These are phyloP conservation scores for Argyrosomus regius DNA, from an alignment of 2,797 vertebrate species.

Conservation along the genomic window DNA sequence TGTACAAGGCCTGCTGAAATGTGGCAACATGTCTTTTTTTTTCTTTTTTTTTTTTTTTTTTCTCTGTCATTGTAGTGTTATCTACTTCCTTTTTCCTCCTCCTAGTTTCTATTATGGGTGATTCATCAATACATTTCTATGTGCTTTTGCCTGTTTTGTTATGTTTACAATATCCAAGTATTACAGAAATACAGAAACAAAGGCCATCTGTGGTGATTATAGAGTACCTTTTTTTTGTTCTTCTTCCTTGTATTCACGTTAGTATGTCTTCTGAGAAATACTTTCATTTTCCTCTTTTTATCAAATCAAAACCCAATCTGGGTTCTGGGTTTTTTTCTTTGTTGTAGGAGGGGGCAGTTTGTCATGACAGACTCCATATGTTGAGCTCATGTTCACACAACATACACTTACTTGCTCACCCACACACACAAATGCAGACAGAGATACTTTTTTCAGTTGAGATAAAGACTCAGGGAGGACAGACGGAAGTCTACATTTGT, in stretches of 20 bases:
- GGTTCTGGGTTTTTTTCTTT: not conserved
- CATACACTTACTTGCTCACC: not conserved
- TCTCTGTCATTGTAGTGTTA: not conserved
- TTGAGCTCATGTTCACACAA: constrained; percentile 13
- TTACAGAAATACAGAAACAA: not conserved
- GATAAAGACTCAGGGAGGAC: constrained; percentile 45
- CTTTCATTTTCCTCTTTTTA: not conserved
- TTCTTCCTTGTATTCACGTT: not conserved
- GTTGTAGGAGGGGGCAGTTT: constrained; percentile 47
- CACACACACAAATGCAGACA: constrained; percentile 11
- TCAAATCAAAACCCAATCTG: not conserved
- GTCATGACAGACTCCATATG: constrained; percentile 56
- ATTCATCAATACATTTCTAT: constrained; percentile 1
- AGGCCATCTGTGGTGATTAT: not conserved
- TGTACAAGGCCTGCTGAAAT: not conserved
- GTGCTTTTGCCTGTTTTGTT: not conserved
- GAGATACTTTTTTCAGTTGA: not conserved
- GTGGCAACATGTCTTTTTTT: constrained; percentile 1
- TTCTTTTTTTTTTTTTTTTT: constrained; percentile 25
- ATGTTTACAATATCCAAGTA: not conserved
- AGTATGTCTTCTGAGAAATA: not conserved
- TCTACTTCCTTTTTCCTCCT: constrained; percentile 20
- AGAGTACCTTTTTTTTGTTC: not conserved
- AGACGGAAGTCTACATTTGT: constrained; percentile 30
- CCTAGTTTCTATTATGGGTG: not conserved